Base-by-base conservation (phyloP, 2,888 invertebrate genomes). In the Drosophila kambysellisi region DNA sequence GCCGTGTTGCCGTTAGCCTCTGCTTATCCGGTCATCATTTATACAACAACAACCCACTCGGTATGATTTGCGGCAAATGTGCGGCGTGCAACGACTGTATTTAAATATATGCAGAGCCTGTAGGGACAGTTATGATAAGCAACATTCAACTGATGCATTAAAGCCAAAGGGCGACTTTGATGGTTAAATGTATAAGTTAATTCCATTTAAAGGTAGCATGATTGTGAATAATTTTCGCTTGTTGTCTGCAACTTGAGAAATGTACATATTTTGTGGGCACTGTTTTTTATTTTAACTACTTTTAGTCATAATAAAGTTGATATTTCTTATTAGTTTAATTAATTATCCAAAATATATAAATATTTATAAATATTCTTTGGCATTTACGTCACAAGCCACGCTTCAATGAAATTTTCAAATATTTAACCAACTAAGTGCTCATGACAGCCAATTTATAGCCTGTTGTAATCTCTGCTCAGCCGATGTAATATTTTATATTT, bases 381-480 rank as follows among this genome's bases (percentile, higher is more conserved):
- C 11, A 15, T 65, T 35, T 51, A 20, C 60, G 56, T 48, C 66
- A 60, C 46, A n/a, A 37, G 25, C 6, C 41, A 62, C 37, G 59
- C 74, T 70, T 62, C 62, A 77, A 77, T 66, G 62, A 79, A 79
- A 75, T 56, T 70, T 63, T n/a, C 33, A 56, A 56, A 51, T 20
- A 62, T 59, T 74, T 65, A 39, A 39, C 43, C 60, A 66, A 79
- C 62, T 69, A 52, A 64, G 30, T 9, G 32, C 52, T 62, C 53
- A 33, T 54, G 50, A 30, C 20, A 37, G 7, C 8, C 25, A 5
- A 43, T 6, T 17, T 3, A 3, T 0, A n/a, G 17, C 25, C 25
- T 25, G 25, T 25, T 25, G 17, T 39, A 43, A 46, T 20, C 20
- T 25, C 20, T 4, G 46, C 46, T 46, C 20, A 15, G 15, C 8